Evolutionary conservation across 2,797 vertebrate genomes (phyloP).

Genomic region (Allobates femoralis): DNA sequence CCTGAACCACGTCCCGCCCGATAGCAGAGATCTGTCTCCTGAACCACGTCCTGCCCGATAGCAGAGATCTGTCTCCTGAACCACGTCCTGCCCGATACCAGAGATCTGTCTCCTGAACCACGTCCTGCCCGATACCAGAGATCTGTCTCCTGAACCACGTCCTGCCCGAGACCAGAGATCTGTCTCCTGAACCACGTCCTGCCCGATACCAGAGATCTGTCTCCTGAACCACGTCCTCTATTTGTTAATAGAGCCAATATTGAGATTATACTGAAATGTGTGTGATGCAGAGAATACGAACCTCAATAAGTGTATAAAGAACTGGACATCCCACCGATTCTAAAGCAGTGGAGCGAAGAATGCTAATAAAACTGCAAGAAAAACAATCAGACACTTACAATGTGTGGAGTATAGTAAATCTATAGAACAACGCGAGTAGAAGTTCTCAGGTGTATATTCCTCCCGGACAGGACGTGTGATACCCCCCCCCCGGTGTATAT

Average conservation of each 20-base stretch:
- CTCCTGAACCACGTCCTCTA: too few relatives aligned
- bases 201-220: not conserved
- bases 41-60: not conserved
- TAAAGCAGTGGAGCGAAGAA: constrained; percentile 79
- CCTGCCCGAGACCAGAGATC: not conserved
- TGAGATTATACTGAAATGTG: not conserved
- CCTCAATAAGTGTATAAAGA: constrained; percentile 96
- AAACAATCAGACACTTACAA: constrained; percentile 41
- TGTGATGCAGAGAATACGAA: constrained; percentile 68
- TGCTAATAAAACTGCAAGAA: constrained; percentile 74
- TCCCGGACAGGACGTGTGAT: too few relatives aligned
- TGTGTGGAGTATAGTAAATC: too few relatives aligned
- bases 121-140: not conserved
- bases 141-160: too few relatives aligned
- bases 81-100: not conserved
- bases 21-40: not conserved
- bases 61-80: not conserved
- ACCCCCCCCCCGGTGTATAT: too few relatives aligned
- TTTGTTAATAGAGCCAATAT: too few relatives aligned
- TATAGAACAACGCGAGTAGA: too few relatives aligned
- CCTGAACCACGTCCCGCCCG: too few relatives aligned
- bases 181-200: not conserved
- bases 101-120: not conserved
- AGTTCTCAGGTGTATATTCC: too few relatives aligned
- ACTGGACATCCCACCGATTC: constrained; percentile 85